Base-by-base conservation (phyloP, 2,888 invertebrate species). In the Germaria angustata region DNA sequence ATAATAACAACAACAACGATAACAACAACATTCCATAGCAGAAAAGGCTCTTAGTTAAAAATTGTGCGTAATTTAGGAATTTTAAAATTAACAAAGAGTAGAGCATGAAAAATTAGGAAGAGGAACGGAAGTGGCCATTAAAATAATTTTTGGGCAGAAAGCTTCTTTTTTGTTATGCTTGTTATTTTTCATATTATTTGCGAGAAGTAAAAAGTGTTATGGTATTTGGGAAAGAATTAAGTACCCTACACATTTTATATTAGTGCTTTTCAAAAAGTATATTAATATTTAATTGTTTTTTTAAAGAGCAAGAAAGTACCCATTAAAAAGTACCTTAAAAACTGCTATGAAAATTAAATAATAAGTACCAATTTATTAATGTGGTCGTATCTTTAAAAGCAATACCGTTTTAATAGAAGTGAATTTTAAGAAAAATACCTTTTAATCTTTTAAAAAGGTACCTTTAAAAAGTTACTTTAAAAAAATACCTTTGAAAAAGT, bases 71-170 rank as follows among this genome's bases (percentile, higher is more conserved):
- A 84, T 85, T 78, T 69, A 66, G 61, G 78, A 80, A 83, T 80
- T 83, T 83, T 77, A 80, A 84, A 80, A 80, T 84, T 84, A 77
- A 73, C 72, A 80, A 80, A 63, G 13, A 53, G n/a, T 24, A 6
- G 51, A n/a, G 34, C 2, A 63, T 51, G 65, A 75, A 76, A 39
- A 8, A 57, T 11, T 7, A 36, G 39, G 44, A 49, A 72, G 51
- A 69, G 66, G 69, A 73, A 69, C 65, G 34, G 72, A 86, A 87
- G 86, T 87, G 86, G 86, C 87, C 87, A 87, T 87, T 87, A 87
- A 87, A 87, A 87, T 86, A 87, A 87, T 86, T 87, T 86, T 75
- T 28, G 28, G 3, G 28, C 28, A 71, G 81, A 75, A 69, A 85
- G 80, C 81, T 81, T n/a, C 46, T 44, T 61, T 75, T 66, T 51